Conservation (phyloP, 23 tunicate species). For the Phallusia fumigata region DNA sequence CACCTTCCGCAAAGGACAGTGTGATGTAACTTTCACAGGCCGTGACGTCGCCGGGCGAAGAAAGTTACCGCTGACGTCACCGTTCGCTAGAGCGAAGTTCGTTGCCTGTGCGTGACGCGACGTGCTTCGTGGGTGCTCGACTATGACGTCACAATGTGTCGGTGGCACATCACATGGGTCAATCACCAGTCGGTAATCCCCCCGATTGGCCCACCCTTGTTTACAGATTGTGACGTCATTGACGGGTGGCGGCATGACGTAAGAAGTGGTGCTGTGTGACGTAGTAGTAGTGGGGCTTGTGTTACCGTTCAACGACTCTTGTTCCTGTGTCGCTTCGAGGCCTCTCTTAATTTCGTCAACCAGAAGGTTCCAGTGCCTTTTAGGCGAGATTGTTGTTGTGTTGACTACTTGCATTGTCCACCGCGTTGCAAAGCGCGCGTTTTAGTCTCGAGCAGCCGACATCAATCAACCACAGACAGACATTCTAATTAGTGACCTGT, state of each 20-base stretch:
- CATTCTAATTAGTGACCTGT: not conserved
- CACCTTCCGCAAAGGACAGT: not conserved
- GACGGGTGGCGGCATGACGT: conserved; percentile 7
- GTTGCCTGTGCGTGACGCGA: too few species aligned
- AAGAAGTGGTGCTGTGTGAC: conserved; percentile 5
- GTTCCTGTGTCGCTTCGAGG: not conserved
- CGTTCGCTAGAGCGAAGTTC: not conserved
- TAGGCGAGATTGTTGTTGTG: not conserved
- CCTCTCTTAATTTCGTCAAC: not conserved
- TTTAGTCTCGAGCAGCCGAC: not conserved
- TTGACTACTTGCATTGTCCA: not conserved
- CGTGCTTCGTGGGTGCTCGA: not conserved
- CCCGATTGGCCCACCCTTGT: not conserved
- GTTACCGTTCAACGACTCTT: not conserved
- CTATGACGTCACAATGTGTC: not conserved
- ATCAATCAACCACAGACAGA: not conserved
- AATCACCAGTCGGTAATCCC: not conserved
- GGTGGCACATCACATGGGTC: not conserved
- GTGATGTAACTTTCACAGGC: not conserved
- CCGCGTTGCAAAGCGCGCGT: not conserved
- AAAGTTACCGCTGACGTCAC: not conserved
- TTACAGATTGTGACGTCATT: not conserved
- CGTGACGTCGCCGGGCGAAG: not conserved
- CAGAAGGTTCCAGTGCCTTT: not conserved
- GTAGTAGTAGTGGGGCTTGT: not conserved